A percentile compares a stretch with the other conserved stretches of the same genome.
Evolutionary conservation across 2,113 vertebrate genomes (phyloP).

Genomic region (Pteropus alecto): DNA sequence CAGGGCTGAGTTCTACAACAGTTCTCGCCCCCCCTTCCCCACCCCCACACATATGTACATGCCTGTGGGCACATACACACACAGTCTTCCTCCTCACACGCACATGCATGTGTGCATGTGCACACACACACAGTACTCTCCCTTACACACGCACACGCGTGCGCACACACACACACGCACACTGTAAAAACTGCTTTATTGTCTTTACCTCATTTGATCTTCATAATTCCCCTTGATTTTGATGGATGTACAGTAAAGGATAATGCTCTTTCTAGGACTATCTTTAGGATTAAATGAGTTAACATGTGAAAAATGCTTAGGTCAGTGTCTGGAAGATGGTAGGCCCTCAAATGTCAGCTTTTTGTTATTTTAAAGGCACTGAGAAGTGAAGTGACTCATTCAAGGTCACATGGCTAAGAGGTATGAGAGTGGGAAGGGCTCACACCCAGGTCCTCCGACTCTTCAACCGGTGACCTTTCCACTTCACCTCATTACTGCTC

Average conservation of each 20-base stretch:
- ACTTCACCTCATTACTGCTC: not conserved
- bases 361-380: not conserved
- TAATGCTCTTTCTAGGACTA: not conserved
- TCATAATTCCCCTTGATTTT: not conserved
- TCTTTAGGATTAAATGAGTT: not conserved
- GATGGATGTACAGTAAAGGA: not conserved
- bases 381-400: not conserved
- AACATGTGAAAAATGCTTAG: not conserved
- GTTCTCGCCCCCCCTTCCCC: too few species aligned
- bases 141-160: not conserved
- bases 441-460: not conserved
- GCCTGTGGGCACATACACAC: rapidly evolving
- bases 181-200: not conserved
- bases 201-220: not conserved
- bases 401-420: not conserved
- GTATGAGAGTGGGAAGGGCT: not conserved
- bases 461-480: too few species aligned
- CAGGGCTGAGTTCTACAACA: not conserved
- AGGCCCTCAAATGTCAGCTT: not conserved
- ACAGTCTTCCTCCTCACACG: not conserved
- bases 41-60: rapidly evolving
- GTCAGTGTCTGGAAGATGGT: not conserved
- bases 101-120: too few species aligned
- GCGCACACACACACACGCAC: not conserved
- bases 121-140: not conserved